Evolutionary conservation across 2,113 vertebrate species (phyloP).

Genomic region (Myocastor coypus): DNA sequence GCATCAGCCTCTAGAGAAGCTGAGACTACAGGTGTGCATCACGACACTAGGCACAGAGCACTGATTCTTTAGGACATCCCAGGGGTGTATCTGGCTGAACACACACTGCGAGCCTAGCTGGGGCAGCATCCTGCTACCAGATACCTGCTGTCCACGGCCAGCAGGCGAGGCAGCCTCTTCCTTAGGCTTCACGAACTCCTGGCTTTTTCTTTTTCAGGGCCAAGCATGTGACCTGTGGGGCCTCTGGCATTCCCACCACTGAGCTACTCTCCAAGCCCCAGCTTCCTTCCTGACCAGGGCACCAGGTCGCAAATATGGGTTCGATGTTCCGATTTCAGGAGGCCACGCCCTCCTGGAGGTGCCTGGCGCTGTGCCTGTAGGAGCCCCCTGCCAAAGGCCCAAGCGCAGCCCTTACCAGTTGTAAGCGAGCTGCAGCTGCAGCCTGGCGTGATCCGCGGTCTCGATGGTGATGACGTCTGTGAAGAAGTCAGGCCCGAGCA

Average conservation of each 20-base stretch:
- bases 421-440: constrained; percentile 95
- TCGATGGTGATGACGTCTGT: constrained; percentile 95
- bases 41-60: rapidly evolving
- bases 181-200: background rate
- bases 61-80: background rate
- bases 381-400: background rate
- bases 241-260: background rate
- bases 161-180: background rate
- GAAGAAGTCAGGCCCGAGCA: constrained; percentile 95
- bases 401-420: constrained; percentile 89
- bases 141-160: background rate
- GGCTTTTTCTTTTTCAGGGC: background rate
- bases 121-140: too few relatives aligned
- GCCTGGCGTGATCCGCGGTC: constrained; percentile 93
- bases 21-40: background rate
- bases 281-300: background rate
- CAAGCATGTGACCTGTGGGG: background rate
- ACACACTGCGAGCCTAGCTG: background rate
- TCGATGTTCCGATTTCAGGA: rapidly evolving
- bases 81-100: background rate
- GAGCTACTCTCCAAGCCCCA: background rate
- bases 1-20: background rate
- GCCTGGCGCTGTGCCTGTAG: too few relatives aligned
- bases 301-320: too few relatives aligned
- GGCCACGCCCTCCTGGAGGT: rapidly evolving